Percentiles rank a stretch among this genome's conserved stretches.
Conservation (phyloP, 2,113 vertebrate genomes). For the Delphinus delphis region DNA sequence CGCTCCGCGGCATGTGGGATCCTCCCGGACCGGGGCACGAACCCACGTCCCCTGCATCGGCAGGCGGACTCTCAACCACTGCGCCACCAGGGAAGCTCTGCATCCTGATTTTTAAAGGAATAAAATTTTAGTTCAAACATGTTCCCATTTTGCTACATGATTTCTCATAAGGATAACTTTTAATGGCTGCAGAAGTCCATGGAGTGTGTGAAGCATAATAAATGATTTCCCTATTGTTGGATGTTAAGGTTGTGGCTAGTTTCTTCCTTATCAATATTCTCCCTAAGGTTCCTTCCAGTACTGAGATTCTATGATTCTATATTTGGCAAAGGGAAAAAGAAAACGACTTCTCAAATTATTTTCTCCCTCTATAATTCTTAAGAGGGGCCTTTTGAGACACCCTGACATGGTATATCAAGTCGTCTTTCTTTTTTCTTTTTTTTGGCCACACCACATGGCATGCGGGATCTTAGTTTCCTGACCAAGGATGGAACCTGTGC, state of each 20-base stretch:
- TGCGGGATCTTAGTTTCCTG: no score
- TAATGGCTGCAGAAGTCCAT: background rate
- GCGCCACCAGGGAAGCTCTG: background rate
- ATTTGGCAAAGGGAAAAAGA: background rate
- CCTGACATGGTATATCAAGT: background rate
- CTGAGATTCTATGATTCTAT: background rate
- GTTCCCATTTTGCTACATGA: background rate
- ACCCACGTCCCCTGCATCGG: no score
- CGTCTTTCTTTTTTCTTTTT: background rate
- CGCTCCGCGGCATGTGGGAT: no score
- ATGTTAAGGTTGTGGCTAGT: background rate
- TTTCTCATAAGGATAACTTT: background rate
- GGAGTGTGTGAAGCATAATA: background rate
- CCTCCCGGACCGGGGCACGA: no score
- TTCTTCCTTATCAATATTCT: background rate
- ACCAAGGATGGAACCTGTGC: no score
- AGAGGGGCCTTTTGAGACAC: background rate
- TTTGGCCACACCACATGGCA: no score
- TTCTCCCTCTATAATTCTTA: background rate
- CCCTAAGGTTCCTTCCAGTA: background rate
- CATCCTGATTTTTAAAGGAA: background rate
- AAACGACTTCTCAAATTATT: background rate
- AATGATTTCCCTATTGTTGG: background rate
- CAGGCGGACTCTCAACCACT: no score
- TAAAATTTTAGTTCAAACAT: background rate